Conservation (phyloP, 2,113 vertebrate species). For the Rattus rattus region DNA sequence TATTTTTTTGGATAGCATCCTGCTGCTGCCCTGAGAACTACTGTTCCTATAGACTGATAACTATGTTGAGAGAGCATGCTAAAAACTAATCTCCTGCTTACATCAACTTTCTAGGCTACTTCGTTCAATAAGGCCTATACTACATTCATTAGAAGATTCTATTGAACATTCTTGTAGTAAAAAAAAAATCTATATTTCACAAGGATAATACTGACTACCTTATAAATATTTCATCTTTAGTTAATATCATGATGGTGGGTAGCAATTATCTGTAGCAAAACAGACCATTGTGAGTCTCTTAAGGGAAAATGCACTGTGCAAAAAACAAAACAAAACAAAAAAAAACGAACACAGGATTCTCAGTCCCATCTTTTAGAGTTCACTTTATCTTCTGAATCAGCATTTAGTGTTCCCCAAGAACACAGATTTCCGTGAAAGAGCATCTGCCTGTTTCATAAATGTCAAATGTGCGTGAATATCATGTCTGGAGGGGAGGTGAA, state of each 20-base stretch:
- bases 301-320: constrained; percentile 47
- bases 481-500: background rate
- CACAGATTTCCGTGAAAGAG: background rate
- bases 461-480: background rate
- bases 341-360: background rate
- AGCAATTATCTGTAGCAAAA: constrained; percentile 59
- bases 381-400: background rate
- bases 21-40: constrained; percentile 54
- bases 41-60: constrained; percentile 39
- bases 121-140: constrained; percentile 3
- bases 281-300: constrained; percentile 38
- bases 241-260: constrained; percentile 46
- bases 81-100: constrained; percentile 57
- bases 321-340: background rate
- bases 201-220: constrained; percentile 70
- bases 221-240: constrained; percentile 69
- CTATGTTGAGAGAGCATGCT: constrained; percentile 65
- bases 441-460: background rate
- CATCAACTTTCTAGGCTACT: constrained; percentile 67
- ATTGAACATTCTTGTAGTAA: constrained; percentile 66
- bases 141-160: constrained; percentile 68
- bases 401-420: background rate
- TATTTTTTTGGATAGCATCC: constrained; percentile 12
- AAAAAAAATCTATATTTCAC: constrained; percentile 54
- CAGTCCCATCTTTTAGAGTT: constrained; percentile 1